Conservation (phyloP, 2,797 vertebrate species). For the Enteromius treurensis region DNA sequence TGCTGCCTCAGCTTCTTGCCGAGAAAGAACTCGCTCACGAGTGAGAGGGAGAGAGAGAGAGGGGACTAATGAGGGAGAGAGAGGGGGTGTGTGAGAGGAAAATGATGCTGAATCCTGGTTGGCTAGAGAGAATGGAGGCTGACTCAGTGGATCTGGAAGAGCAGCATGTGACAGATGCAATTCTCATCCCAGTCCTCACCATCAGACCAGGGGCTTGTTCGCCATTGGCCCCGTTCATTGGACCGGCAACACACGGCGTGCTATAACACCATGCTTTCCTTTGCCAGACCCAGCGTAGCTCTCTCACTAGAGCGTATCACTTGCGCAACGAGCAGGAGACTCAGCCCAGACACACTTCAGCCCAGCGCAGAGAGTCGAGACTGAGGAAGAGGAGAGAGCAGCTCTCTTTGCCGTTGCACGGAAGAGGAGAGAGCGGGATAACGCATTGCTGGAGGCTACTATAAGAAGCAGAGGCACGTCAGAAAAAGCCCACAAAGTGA, state of each 20-base stretch:
- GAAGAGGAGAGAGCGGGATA: slow-evolving; percentile 19
- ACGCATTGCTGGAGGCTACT: slow-evolving; percentile 25
- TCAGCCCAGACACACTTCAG: slow-evolving; percentile 37
- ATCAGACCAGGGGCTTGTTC: slow-evolving; percentile 48
- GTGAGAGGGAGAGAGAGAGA: slow-evolving; percentile 39
- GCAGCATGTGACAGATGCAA: slow-evolving; percentile 59
- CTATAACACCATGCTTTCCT: slow-evolving; percentile 57
- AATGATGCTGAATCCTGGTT: slow-evolving; percentile 59
- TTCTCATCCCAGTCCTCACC: slow-evolving; percentile 54
- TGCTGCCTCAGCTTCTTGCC: slow-evolving; percentile 56
- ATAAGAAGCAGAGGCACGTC: slow-evolving; percentile 11
- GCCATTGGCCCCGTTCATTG: slow-evolving; percentile 54
- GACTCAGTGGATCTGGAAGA: slow-evolving; percentile 66
- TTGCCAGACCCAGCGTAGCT: slow-evolving; percentile 32
- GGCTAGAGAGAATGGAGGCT: slow-evolving; percentile 60
- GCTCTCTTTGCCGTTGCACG: neutral
- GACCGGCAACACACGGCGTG: slow-evolving; percentile 41
- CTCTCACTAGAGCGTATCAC: slow-evolving; percentile 37
- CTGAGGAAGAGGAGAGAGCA: slow-evolving; percentile 36
- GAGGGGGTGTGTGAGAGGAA: slow-evolving; percentile 54
- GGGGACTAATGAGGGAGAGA: slow-evolving; percentile 63
- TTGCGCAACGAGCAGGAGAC: slow-evolving; percentile 37
- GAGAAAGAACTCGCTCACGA: slow-evolving; percentile 36
- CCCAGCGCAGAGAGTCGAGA: slow-evolving; percentile 38
- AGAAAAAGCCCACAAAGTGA: slow-evolving; percentile 33